Evolutionary conservation across 2,888 invertebrate genomes (phyloP).

Genomic region (Pilophorus perplexus): DNA sequence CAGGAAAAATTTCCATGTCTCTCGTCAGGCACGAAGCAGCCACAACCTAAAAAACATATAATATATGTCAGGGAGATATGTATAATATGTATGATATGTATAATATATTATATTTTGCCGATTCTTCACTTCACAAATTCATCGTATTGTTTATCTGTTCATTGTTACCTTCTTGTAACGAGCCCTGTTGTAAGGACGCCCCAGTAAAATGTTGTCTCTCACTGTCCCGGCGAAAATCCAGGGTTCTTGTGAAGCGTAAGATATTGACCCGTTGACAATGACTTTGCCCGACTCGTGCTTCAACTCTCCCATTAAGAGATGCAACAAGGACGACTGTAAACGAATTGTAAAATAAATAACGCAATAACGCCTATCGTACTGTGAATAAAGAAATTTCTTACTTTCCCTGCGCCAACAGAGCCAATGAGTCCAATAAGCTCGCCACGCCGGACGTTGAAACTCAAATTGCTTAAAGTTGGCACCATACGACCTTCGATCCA

Average conservation of each 20-base stretch:
- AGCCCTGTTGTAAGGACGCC: conserved; percentile 58
- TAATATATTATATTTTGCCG: too few relatives aligned
- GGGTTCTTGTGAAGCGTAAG: conserved; percentile 67
- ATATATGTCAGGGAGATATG: too few relatives aligned
- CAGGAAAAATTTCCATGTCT: conserved; percentile 72
- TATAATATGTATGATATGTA: too few relatives aligned
- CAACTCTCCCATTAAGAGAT: conserved; percentile 61
- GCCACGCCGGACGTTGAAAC: conserved; percentile 58
- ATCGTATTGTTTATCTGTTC: too few relatives aligned
- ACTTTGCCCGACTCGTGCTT: conserved; percentile 57
- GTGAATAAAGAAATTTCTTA: neutral
- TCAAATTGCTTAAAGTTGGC: conserved; percentile 57
- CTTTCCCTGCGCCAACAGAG: conserved; percentile 66
- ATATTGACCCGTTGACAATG: conserved; percentile 57
- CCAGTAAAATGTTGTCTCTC: conserved; percentile 73
- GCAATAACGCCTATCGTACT: neutral
- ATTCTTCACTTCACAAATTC: too few relatives aligned
- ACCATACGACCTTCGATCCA: conserved; percentile 64
- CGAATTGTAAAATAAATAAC: neutral
- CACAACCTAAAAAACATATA: too few relatives aligned
- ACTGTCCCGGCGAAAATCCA: conserved; percentile 67
- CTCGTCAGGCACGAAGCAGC: conserved; percentile 61
- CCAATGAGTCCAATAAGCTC: conserved; percentile 65
- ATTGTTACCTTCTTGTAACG: conserved; percentile 62
- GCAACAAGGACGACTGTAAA: conserved; percentile 56